Conservation (phyloP, 53 echinoderm and acorn worm species). For the Zoroaster sp. region DNA sequence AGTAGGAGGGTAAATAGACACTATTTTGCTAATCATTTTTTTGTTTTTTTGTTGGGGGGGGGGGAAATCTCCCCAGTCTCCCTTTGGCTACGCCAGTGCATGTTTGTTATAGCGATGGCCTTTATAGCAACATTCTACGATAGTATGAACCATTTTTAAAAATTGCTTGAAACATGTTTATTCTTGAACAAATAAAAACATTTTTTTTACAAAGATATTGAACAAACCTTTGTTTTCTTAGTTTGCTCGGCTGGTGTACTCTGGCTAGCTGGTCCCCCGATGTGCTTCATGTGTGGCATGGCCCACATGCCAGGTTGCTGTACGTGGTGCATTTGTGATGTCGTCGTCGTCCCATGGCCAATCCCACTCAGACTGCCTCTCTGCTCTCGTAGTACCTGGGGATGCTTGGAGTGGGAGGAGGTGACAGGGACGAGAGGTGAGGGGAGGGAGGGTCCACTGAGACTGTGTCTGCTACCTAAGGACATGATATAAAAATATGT, state of each 20-base stretch:
- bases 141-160: too few species aligned
- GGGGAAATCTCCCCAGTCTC: too few species aligned
- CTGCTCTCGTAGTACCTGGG: background rate
- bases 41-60: too few species aligned
- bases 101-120: too few species aligned
- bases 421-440: conserved; percentile 27
- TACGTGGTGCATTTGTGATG: background rate
- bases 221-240: conserved; percentile 46
- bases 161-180: too few species aligned
- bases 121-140: too few species aligned
- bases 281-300: conserved; percentile 43
- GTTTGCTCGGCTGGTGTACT: conserved; percentile 40
- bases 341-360: background rate
- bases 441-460: conserved; percentile 40
- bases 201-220: too few species aligned
- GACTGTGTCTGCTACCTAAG: conserved; percentile 53
- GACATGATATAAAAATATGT: background rate
- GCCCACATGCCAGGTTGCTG: conserved; percentile 37
- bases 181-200: too few species aligned
- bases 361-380: background rate
- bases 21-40: too few species aligned
- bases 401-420: conserved; percentile 44
- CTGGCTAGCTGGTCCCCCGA: conserved; percentile 36
- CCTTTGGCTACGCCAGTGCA: too few species aligned
- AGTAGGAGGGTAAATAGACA: too few species aligned